Evolutionary conservation across 2,113 vertebrate species (phyloP).

Genomic region (Sinosuthora webbiana): DNA sequence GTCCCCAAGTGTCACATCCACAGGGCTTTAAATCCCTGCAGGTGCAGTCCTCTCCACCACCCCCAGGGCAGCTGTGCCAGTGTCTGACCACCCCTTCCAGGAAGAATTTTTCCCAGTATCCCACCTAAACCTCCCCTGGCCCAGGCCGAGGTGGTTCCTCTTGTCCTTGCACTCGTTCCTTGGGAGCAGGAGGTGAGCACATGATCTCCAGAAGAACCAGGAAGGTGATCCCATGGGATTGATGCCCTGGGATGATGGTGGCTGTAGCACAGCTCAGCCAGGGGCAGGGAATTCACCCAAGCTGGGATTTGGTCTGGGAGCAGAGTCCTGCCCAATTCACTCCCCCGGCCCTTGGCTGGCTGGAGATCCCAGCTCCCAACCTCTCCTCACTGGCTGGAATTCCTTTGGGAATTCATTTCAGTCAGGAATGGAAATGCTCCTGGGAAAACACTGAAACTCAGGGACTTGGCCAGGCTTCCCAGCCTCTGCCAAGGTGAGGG

Average conservation of each 20-base stretch:
- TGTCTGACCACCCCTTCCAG: background rate
- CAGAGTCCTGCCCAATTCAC: background rate
- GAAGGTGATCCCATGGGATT: background rate
- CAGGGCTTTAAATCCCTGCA: background rate
- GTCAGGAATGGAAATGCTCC: background rate
- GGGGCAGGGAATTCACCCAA: background rate
- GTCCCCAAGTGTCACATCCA: background rate
- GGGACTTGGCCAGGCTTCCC: background rate
- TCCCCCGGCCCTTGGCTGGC: too few species aligned
- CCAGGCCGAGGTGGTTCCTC: background rate
- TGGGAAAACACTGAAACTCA: rapidly evolving
- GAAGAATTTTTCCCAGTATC: too few species aligned
- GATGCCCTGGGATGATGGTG: background rate
- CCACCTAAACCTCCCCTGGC: background rate
- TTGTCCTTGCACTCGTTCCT: too few species aligned
- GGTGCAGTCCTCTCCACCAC: background rate
- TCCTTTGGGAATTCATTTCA: background rate
- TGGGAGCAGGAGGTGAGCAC: background rate
- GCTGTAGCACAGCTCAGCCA: background rate
- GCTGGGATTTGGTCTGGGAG: background rate
- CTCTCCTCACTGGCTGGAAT: background rate
- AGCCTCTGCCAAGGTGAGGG: background rate
- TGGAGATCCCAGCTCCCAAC: background rate
- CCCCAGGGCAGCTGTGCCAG: background rate
- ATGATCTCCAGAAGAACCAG: background rate